Evolutionary conservation across 2,113 vertebrate species (phyloP).

Genomic region (Okapia johnstoni): DNA sequence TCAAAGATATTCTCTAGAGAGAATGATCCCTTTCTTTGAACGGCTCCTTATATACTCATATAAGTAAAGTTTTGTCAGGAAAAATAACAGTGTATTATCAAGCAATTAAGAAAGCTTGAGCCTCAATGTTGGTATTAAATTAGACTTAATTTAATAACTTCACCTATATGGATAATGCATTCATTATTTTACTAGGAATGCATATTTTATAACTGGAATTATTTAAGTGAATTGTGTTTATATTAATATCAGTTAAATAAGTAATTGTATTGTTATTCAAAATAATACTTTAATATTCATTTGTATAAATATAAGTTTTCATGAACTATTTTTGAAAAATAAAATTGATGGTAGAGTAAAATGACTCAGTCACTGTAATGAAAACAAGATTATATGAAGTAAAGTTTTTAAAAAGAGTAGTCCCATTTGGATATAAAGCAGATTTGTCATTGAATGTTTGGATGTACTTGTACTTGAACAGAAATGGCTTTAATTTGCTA

Average conservation of each 20-base stretch:
- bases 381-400: background rate
- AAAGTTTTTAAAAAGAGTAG: background rate
- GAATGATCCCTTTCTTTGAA: background rate
- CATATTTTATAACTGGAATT: background rate
- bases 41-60: background rate
- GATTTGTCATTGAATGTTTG: background rate
- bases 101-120: background rate
- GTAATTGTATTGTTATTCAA: background rate
- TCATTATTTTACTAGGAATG: background rate
- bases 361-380: background rate
- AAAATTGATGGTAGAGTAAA: background rate
- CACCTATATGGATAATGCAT: background rate
- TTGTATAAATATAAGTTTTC: background rate
- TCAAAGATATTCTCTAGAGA: background rate
- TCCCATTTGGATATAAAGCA: background rate
- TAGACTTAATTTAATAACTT: background rate
- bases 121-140: background rate
- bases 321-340: background rate
- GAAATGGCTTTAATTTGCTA: slow-evolving; percentile 1
- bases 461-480: background rate
- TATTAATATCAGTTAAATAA: background rate
- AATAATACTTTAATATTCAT: background rate
- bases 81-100: background rate
- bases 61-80: background rate
- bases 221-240: background rate